Evolutionary conservation across 1,140 invertebrate species (phyloP).

Genomic region (Leptopilina clavipes): DNA sequence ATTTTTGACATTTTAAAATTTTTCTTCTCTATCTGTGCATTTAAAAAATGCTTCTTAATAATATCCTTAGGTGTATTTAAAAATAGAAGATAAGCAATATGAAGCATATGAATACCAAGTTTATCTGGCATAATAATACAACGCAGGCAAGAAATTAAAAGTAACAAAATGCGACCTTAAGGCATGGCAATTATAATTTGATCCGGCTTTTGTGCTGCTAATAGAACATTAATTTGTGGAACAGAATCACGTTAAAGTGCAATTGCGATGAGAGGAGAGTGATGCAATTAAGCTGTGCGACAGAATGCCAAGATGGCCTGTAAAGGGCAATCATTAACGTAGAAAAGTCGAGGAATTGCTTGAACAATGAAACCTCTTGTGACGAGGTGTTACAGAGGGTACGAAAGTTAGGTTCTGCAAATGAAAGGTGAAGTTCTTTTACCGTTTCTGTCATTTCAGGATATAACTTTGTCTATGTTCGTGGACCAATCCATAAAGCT

Average conservation of each 20-base stretch:
- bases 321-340: conserved; percentile 65
- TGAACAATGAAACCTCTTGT: conserved; percentile 62
- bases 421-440: conserved; percentile 55
- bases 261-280: conserved; percentile 59
- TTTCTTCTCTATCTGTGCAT: too few relatives aligned
- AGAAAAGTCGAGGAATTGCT: conserved; percentile 59
- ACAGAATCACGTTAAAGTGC: conserved; percentile 56
- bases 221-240: conserved; percentile 63
- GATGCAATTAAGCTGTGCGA: conserved; percentile 65
- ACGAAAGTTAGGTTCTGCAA: conserved; percentile 48
- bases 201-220: conserved; percentile 68
- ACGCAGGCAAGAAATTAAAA: too few relatives aligned
- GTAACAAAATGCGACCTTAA: too few relatives aligned
- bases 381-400: conserved; percentile 47
- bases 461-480: neutral
- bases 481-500: neutral
- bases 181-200: too few relatives aligned
- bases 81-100: too few relatives aligned
- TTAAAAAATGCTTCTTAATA: too few relatives aligned
- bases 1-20: too few relatives aligned
- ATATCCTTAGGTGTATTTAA: too few relatives aligned
- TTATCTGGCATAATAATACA: too few relatives aligned
- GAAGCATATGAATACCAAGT: too few relatives aligned
- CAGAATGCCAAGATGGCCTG: conserved; percentile 55
- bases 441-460: conserved; percentile 33